These are phyloP conservation scores for Drosophila rhopaloa DNA, from an alignment of 1,140 invertebrate species.

Conservation along the genomic window DNA sequence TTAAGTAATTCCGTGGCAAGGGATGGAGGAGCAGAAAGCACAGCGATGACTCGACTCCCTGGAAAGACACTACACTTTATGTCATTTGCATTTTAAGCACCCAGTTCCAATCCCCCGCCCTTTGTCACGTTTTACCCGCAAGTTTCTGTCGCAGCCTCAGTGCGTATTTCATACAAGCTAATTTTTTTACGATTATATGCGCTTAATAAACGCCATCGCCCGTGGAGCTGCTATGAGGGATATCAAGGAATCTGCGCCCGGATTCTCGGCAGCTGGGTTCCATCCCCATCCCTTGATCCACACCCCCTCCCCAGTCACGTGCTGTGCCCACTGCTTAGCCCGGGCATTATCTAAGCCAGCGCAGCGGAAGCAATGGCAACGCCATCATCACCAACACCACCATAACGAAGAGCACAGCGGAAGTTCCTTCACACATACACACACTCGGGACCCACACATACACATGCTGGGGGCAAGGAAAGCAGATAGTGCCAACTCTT, in stretches of 20 bases:
- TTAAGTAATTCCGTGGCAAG: slow-evolving; percentile 43
- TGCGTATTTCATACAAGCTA: slow-evolving; percentile 63
- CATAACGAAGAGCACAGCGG: slow-evolving; percentile 21
- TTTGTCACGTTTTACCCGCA: slow-evolving; percentile 10
- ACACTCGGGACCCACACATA: slow-evolving; percentile 6
- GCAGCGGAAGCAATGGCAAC: slow-evolving; percentile 42
- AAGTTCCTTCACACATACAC: slow-evolving; percentile 27
- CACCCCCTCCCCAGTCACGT: slow-evolving; percentile 35
- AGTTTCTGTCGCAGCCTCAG: slow-evolving; percentile 18
- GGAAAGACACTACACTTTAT: slow-evolving; percentile 35
- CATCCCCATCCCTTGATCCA: slow-evolving; percentile 17
- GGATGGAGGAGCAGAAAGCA: slow-evolving; percentile 5
- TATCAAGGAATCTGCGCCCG: slow-evolving; percentile 37
- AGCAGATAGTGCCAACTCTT: slow-evolving; percentile 28
- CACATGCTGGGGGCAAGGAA: slow-evolving; percentile 1
- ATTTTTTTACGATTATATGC: slow-evolving; percentile 73
- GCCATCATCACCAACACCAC: slow-evolving; percentile 37
- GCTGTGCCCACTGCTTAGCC: slow-evolving; percentile 55
- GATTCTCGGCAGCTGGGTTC: slow-evolving; percentile 23
- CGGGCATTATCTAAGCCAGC: slow-evolving; percentile 47
- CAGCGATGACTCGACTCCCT: slow-evolving; percentile 30
- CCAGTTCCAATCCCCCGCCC: neutral
- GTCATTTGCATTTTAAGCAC: slow-evolving; percentile 54
- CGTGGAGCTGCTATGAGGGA: slow-evolving; percentile 42
- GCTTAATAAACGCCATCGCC: slow-evolving; percentile 63